These are phyloP conservation scores for Phyllostomus discolor DNA, from an alignment of 2,113 vertebrate genomes.

Conservation along the genomic window DNA sequence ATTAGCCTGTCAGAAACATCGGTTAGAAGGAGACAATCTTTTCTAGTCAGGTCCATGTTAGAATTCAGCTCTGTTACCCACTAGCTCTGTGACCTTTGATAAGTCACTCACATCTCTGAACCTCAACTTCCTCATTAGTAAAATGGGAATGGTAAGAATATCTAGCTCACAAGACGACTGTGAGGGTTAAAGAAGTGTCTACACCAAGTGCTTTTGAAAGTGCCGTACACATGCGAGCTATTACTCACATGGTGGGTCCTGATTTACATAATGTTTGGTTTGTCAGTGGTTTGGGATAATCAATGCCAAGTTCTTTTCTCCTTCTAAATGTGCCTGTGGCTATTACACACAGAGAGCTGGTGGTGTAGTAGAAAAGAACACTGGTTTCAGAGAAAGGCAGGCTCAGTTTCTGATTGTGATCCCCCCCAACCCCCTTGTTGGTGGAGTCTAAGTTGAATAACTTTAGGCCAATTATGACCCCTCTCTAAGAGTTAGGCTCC, in stretches of 20 bases:
- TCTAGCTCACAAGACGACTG: not conserved
- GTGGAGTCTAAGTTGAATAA: not conserved
- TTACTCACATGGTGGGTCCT: conserved; percentile 38
- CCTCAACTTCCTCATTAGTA: not conserved
- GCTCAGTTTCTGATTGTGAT: not conserved
- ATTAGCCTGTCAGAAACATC: not conserved
- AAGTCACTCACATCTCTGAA: not conserved
- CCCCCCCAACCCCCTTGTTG: not conserved
- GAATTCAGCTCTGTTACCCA: not conserved
- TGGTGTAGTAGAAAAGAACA: not conserved
- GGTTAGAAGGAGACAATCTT: not conserved
- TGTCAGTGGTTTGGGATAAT: conserved; percentile 53
- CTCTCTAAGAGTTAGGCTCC: not conserved
- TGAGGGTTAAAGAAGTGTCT: conserved; percentile 10
- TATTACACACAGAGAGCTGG: not conserved
- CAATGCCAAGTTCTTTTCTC: conserved; percentile 35
- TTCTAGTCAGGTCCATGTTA: not conserved
- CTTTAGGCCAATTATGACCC: not conserved
- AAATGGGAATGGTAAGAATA: not conserved
- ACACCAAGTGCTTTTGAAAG: conserved; percentile 4
- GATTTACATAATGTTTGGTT: conserved; percentile 55
- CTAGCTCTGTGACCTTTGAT: not conserved
- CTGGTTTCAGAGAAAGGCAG: not conserved
- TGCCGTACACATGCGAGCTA: conserved; percentile 45
- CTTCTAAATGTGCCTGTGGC: not conserved